Evolutionary conservation across 2,113 vertebrate genomes (phyloP).

Genomic region (Corydoras maculifer): DNA sequence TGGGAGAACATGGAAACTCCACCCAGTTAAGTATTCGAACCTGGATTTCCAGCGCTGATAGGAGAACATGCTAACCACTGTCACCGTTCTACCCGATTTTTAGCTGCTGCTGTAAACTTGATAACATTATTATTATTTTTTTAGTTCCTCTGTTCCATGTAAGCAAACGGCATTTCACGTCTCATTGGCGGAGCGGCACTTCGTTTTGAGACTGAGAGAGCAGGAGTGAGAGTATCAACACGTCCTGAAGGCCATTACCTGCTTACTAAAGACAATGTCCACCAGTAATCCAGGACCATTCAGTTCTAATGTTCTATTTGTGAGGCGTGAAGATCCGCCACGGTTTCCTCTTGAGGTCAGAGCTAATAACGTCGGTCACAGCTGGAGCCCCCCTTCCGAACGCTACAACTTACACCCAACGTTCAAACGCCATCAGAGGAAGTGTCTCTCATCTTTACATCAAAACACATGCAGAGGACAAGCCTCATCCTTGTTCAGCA

Average conservation of each 20-base stretch:
- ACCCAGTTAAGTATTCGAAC: too few relatives aligned
- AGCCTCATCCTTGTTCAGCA: conserved; percentile 51
- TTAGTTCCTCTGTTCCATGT: neutral
- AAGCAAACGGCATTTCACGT: conserved; percentile 57
- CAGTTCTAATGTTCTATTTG: conserved; percentile 71
- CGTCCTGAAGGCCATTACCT: conserved; percentile 56
- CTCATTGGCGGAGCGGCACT: conserved; percentile 65
- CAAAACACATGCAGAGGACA: conserved; percentile 40
- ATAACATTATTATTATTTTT: too few relatives aligned
- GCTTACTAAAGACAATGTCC: conserved; percentile 48
- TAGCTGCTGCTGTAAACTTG: too few relatives aligned
- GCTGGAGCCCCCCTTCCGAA: conserved; percentile 52
- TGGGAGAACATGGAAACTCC: too few relatives aligned
- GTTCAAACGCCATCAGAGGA: conserved; percentile 53
- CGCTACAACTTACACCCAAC: conserved; percentile 57
- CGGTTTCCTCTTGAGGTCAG: conserved; percentile 50
- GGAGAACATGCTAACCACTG: too few relatives aligned
- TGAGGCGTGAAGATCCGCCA: conserved; percentile 56
- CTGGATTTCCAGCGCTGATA: too few relatives aligned
- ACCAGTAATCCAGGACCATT: conserved; percentile 71
- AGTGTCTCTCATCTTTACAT: conserved; percentile 53
- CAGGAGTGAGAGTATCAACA: conserved; percentile 65
- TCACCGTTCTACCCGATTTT: too few relatives aligned
- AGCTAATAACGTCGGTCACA: conserved; percentile 59
- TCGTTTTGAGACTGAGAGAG: conserved; percentile 60